A percentile compares a stretch with the other conserved stretches of the same genome.
These are phyloP conservation scores for Nomada ferruginata DNA, from an alignment of 2,888 invertebrate species.

Conservation along the genomic window DNA sequence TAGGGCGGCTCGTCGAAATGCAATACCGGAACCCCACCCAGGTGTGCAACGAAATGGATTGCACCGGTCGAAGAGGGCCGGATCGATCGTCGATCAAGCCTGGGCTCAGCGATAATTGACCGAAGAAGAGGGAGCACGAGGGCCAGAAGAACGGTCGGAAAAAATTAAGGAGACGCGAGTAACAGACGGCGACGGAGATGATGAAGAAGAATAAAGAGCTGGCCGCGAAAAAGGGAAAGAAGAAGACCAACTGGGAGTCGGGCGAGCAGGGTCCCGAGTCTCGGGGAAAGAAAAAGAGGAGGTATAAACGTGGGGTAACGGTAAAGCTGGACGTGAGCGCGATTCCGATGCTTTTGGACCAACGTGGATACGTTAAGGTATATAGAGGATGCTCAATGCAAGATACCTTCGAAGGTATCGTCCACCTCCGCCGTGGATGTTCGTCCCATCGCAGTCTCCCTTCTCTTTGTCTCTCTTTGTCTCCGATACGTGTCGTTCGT, in stretches of 20 bases:
- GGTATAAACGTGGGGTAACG: slow-evolving; percentile 72
- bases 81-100: slow-evolving; percentile 61
- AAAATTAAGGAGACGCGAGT: slow-evolving; percentile 66
- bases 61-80: slow-evolving; percentile 43
- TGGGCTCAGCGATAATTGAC: slow-evolving; percentile 68
- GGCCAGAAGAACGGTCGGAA: slow-evolving; percentile 48
- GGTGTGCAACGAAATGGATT: slow-evolving; percentile 61
- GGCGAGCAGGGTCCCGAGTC: not conserved
- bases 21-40: slow-evolving; percentile 53
- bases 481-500: slow-evolving; percentile 28
- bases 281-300: slow-evolving; percentile 47
- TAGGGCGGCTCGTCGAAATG: slow-evolving; percentile 10
- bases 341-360: slow-evolving; percentile 66
- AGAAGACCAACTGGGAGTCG: not conserved
- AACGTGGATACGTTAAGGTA: slow-evolving; percentile 49
- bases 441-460: slow-evolving; percentile 15
- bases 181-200: slow-evolving; percentile 65
- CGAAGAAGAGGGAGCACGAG: slow-evolving; percentile 50
- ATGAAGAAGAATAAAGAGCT: slow-evolving; percentile 55
- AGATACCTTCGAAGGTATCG: slow-evolving; percentile 52
- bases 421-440: slow-evolving; percentile 41
- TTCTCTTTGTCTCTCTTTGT: slow-evolving; percentile 31
- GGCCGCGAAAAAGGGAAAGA: slow-evolving; percentile 31
- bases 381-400: slow-evolving; percentile 40
- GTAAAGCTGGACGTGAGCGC: slow-evolving; percentile 74